Percentiles rank a stretch among this genome's conserved stretches.
These are phyloP conservation scores for Phataginus tetradactyla DNA, from an alignment of 2,797 vertebrate genomes.

Conservation along the genomic window DNA sequence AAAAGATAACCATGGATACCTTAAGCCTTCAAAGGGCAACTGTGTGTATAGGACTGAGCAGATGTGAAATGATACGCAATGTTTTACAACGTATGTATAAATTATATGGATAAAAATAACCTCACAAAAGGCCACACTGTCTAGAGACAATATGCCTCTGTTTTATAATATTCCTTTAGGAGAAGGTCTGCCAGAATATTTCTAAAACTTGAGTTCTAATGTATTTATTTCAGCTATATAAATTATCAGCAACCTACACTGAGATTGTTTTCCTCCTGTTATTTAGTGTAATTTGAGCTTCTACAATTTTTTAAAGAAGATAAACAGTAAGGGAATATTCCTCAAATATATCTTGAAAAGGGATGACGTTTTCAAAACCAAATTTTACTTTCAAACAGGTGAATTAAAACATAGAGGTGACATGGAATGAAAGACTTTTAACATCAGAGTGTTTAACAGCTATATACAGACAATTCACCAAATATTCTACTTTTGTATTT, in stretches of 20 bases:
- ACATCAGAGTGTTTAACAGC: neutral
- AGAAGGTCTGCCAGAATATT: neutral
- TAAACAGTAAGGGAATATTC: neutral
- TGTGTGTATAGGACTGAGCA: accelerated
- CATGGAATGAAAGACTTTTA: neutral
- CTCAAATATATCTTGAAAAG: neutral
- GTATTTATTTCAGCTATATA: constrained; percentile 1
- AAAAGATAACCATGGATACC: neutral
- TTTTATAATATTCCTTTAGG: neutral
- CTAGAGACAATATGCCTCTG: neutral
- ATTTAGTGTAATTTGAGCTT: neutral
- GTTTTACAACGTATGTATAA: neutral
- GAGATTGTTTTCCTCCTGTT: neutral
- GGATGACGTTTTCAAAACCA: neutral
- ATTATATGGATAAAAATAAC: neutral
- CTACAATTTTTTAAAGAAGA: neutral
- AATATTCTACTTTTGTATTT: neutral
- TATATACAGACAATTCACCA: neutral
- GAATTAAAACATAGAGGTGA: neutral
- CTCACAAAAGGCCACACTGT: neutral
- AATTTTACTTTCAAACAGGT: neutral
- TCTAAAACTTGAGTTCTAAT: neutral
- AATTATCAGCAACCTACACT: neutral
- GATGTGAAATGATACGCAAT: neutral
- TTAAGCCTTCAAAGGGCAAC: neutral